These are phyloP conservation scores for Tanytarsus gracilentus DNA, from an alignment of 2,888 invertebrate genomes.

Conservation along the genomic window DNA sequence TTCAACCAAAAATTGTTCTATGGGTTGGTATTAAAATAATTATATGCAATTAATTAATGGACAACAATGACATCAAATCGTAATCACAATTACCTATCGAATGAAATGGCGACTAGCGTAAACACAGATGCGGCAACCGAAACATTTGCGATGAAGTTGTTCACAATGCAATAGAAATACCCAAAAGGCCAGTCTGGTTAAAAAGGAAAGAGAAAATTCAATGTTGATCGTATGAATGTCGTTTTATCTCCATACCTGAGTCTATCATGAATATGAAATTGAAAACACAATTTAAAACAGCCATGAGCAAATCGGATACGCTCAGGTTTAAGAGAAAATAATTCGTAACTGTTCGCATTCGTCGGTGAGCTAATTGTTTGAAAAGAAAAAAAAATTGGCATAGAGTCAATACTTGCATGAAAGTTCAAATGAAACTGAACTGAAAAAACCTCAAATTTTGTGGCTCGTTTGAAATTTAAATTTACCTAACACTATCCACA, in stretches of 20 bases:
- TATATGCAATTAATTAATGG: not conserved
- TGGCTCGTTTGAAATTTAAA: slow-evolving; percentile 29
- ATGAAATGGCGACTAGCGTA: slow-evolving; percentile 84
- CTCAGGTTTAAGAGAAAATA: slow-evolving; percentile 86
- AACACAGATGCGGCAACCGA: slow-evolving; percentile 91
- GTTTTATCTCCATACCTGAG: slow-evolving; percentile 46
- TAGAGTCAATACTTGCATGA: not conserved
- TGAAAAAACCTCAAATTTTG: not conserved
- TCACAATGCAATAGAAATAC: slow-evolving; percentile 71
- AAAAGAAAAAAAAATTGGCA: slow-evolving; percentile 4
- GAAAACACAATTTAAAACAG: slow-evolving; percentile 79
- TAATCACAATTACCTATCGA: slow-evolving; percentile 66
- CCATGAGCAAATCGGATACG: slow-evolving; percentile 78
- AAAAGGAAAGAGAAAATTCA: slow-evolving; percentile 44
- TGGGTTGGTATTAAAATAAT: too few relatives aligned
- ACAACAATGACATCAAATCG: not conserved
- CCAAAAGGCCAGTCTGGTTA: slow-evolving; percentile 76
- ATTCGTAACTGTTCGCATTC: slow-evolving; percentile 85
- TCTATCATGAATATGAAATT: slow-evolving; percentile 83
- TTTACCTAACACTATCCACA: slow-evolving; percentile 85
- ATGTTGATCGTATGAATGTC: not conserved
- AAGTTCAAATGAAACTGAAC: not conserved
- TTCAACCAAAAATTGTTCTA: too few relatives aligned
- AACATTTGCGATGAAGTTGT: slow-evolving; percentile 84
- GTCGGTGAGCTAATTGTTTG: slow-evolving; percentile 57